Evolutionary conservation across 2,797 vertebrate genomes (phyloP).

Genomic region (Macropodus opercularis): DNA sequence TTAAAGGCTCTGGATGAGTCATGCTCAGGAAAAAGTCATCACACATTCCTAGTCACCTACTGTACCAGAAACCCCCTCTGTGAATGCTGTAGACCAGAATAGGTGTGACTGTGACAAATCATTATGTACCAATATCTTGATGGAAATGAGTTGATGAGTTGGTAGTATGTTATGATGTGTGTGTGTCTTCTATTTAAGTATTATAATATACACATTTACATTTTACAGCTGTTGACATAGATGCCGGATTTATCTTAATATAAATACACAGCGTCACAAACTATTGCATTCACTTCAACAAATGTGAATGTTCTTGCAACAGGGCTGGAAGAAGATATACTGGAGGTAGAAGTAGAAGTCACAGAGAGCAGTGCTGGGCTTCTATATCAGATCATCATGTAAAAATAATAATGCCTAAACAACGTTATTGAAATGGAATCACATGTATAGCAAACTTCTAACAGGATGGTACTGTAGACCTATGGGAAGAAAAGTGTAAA

Average conservation of each 20-base stretch:
- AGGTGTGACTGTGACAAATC: conserved; percentile 30
- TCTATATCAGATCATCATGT: neutral
- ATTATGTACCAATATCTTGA: conserved; percentile 9
- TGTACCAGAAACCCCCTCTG: neutral
- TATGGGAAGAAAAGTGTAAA: neutral
- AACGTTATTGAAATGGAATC: neutral
- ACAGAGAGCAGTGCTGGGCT: neutral
- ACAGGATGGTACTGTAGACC: too few relatives aligned
- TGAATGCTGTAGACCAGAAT: neutral
- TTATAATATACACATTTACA: too few relatives aligned
- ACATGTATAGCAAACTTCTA: neutral
- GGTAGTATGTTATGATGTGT: too few relatives aligned
- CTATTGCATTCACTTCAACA: too few relatives aligned
- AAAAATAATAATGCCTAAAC: neutral
- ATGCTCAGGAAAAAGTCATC: conserved; percentile 22
- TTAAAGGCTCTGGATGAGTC: conserved; percentile 51
- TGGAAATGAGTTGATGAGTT: neutral
- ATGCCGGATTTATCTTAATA: too few relatives aligned
- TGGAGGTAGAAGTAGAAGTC: too few relatives aligned
- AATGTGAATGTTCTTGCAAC: too few relatives aligned
- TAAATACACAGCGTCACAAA: too few relatives aligned
- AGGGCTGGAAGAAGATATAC: too few relatives aligned
- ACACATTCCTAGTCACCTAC: conserved; percentile 3
- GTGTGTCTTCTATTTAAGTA: too few relatives aligned
- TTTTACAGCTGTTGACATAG: too few relatives aligned